A percentile compares a stretch with the other conserved stretches of the same genome.
phyloP scores from a whole-genome alignment of 2,888 invertebrate species.

The Heterodera filipjevi region DNA sequence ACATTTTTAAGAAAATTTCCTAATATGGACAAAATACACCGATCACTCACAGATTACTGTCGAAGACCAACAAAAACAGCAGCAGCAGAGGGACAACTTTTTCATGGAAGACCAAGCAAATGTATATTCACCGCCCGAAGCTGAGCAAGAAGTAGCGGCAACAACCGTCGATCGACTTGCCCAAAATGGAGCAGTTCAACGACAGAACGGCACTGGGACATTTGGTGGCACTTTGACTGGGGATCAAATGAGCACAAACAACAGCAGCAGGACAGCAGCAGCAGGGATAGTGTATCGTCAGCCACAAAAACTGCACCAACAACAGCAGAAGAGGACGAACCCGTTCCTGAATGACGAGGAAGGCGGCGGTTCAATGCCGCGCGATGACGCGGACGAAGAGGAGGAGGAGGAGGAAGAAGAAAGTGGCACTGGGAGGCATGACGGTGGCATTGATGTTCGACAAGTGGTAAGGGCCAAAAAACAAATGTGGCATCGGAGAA shows the following conservation, averaged over 20 bases:
- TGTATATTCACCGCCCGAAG: slow-evolving; percentile 28
- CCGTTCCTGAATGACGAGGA: slow-evolving; percentile 56
- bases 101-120: slow-evolving; percentile 30
- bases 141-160: slow-evolving; percentile 26
- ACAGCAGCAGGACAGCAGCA: background rate
- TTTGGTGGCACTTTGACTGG: background rate
- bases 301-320: slow-evolving; percentile 14
- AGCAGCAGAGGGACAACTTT: slow-evolving; percentile 30
- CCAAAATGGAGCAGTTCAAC: background rate
- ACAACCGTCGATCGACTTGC: background rate
- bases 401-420: slow-evolving; percentile 48
- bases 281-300: background rate
- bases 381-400: slow-evolving; percentile 20
- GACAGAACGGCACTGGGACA: background rate
- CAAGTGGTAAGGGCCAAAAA: slow-evolving; percentile 40
- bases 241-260: background rate
- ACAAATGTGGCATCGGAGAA: too few relatives aligned
- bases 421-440: background rate
- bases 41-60: background rate
- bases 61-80: background rate
- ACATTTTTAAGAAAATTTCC: background rate
- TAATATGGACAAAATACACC: too few relatives aligned
- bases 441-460: slow-evolving; percentile 36
- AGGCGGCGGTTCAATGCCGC: background rate
- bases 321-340: slow-evolving; percentile 43